Evolutionary conservation across 1,140 invertebrate genomes (phyloP).

Genomic region (Leptinotarsa undecemlineata): DNA sequence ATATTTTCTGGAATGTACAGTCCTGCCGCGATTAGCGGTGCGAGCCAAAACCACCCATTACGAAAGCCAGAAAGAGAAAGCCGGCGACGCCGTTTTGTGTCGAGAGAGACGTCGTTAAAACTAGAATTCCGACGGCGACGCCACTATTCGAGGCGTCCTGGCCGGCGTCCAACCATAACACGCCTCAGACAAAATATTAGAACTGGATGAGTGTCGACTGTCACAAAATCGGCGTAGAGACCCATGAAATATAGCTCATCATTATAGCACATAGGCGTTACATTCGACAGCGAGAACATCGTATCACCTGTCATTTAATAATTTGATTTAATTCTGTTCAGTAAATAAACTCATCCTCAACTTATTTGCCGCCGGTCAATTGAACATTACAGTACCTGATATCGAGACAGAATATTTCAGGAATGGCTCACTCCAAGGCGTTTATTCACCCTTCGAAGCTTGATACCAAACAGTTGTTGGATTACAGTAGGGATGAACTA

Average conservation of each 20-base stretch:
- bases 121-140: constrained; percentile 29
- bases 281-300: background rate
- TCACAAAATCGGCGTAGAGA: constrained; percentile 27
- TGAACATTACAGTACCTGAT: too few relatives aligned
- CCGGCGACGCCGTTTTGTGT: background rate
- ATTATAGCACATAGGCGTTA: constrained; percentile 20
- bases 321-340: too few relatives aligned
- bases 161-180: constrained; percentile 38
- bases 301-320: too few relatives aligned
- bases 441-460: too few relatives aligned
- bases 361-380: too few relatives aligned
- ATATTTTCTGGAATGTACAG: background rate
- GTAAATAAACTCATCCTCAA: too few relatives aligned
- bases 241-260: constrained; percentile 31
- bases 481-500: too few relatives aligned
- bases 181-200: constrained; percentile 43
- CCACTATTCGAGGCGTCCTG: constrained; percentile 33
- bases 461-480: too few relatives aligned
- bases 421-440: too few relatives aligned
- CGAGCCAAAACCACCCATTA: background rate
- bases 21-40: background rate
- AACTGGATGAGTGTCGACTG: constrained; percentile 31
- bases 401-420: too few relatives aligned
- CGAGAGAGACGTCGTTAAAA: constrained; percentile 22
- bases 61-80: background rate